Evolutionary conservation across 1,140 invertebrate species (phyloP), one percentile per base, ranked within the genome.

Genomic region (Heliconius hewitsoni): DNA sequence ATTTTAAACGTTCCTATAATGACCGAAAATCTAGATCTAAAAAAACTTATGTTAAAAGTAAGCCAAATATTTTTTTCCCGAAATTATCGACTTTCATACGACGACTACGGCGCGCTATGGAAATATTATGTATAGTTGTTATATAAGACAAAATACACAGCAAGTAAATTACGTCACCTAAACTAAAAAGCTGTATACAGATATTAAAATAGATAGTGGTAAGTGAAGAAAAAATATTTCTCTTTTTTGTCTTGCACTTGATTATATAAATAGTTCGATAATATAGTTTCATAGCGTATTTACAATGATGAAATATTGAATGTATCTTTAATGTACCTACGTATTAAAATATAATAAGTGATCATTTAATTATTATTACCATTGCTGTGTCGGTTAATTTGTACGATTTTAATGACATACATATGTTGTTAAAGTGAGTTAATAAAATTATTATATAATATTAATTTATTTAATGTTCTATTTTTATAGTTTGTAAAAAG

Each of bases 71-170:
- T 1, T 23, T 57, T 2, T 13, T 60, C 3, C 3, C 19, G 8
- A 60, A 55, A 66, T 27, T 30, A 27, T 46, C 55, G 37, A 23
- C 16, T n/a, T 19, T 71, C 4, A 19, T 39, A 82, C 82, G 82
- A 85, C 84, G 84, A 85, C 84, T 81, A 71, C 74, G 81, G 84
- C 84, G 81, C 71, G 79, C 57, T 79, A 79, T 76, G 74, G 78
- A 80, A 76, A 73, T 76, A 77, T 75, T 42, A 57, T 80, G 78
- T 83, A 83, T 76, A 81, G 77, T 80, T 79, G 23, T 57, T 70
- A 18, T 70, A 18, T 72, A 77, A 79, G 55, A 57, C 16, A 75
- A 79, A 74, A 73, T 70, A 77, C 8, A 55, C 73, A 77, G 73
- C 42, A 74, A 37, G 19, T 81, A 74, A 66, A 77, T 75, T 81